phyloP scores from a whole-genome alignment of 1,140 invertebrate genomes.

The Cotesia vestalis region DNA sequence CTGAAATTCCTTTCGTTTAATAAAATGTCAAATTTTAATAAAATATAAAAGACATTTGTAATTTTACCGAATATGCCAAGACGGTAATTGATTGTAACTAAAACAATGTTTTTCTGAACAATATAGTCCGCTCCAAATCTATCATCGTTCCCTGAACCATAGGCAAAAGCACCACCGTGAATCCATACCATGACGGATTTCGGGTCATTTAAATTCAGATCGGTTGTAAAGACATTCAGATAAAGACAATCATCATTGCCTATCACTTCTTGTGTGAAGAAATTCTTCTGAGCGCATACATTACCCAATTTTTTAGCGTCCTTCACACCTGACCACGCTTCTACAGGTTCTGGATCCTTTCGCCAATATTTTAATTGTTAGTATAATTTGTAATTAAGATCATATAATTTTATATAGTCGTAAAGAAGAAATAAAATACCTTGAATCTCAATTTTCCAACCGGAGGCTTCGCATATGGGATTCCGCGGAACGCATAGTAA shows the following conservation, averaged over 20 bases:
- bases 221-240: slow-evolving; percentile 82
- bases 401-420: no score
- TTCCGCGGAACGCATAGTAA: no score
- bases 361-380: no score
- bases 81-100: slow-evolving; percentile 71
- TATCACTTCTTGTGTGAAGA: slow-evolving; percentile 10
- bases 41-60: slow-evolving; percentile 1
- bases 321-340: slow-evolving; percentile 68
- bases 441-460: no score
- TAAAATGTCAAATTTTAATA: no score
- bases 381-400: no score
- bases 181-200: slow-evolving; percentile 66
- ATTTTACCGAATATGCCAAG: slow-evolving; percentile 63
- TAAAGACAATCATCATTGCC: slow-evolving; percentile 81
- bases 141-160: slow-evolving; percentile 58
- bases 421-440: no score
- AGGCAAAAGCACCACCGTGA: slow-evolving; percentile 71
- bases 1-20: no score
- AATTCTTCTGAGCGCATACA: slow-evolving; percentile 59
- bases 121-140: slow-evolving; percentile 65
- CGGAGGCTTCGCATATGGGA: no score
- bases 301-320: slow-evolving; percentile 69
- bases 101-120: slow-evolving; percentile 66
- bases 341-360: slow-evolving; percentile 68
- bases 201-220: slow-evolving; percentile 35